Base-by-base conservation (phyloP, 2,797 vertebrate genomes). In the Loriculus beryllinus region DNA sequence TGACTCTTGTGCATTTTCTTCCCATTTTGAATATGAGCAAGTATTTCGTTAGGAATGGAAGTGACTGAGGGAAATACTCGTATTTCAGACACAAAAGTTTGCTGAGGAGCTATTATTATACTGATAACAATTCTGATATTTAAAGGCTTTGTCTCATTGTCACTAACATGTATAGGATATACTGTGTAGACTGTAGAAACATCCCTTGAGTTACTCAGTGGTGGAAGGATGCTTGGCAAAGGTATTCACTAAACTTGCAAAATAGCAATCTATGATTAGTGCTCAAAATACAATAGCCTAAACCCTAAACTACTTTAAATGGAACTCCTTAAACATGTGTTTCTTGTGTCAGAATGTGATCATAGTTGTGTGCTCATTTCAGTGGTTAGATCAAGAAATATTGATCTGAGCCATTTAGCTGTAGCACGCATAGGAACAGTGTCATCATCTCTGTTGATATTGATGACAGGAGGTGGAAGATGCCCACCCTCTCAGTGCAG, bases 1-100 rank as follows among this genome's bases (percentile, higher is more conserved):
- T 8, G 25, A 12, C n/a, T 29, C 39, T 35, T 0, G 3, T 0
- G 4, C 14, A 3, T 0, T 37, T 23, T 11, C 51, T n/a, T 40
- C 31, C 43, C 56, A 0, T 47, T 17, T 4, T 26, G 15, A 45
- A 10, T 2, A 2, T 2, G 37, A 37, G 14, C 43, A 10, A 2
- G 31, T 10, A 4, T 42, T 35, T 59, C 59, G 14, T 10, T 49
- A 22, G 35, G 40, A 75, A 4, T 2, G 56, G 12, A 2, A 21
- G 31, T 7, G 33, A 6, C 25, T 6, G 4, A 6, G 40, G 6
- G 16, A 26, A 54, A 7, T 15, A 19, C 15, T 57, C 3, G 0
- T 37, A 1, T 54, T 76, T 52, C 48, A 57, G 43, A 10, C 22
- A 19, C 37, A 40, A 64, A 29, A 1, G 43, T 62, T 59, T 59